These are phyloP conservation scores for Vollenhovia emeryi DNA, from an alignment of 1,140 invertebrate species.

Conservation along the genomic window DNA sequence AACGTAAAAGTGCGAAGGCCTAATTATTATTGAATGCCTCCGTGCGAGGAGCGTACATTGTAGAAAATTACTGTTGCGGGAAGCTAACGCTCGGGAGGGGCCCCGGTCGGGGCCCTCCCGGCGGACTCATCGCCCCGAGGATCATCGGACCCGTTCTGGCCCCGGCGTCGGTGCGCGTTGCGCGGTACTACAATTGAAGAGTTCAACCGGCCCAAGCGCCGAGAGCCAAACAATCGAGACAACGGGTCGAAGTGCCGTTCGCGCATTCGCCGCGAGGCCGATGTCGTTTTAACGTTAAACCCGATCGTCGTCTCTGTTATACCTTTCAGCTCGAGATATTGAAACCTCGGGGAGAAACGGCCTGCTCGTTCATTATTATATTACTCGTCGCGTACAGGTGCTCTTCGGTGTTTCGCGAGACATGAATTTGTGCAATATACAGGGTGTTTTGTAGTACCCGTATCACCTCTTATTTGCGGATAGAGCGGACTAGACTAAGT, in stretches of 20 bases:
- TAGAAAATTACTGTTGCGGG: constrained; percentile 58
- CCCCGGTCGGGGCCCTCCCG: neutral
- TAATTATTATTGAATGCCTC: constrained; percentile 58
- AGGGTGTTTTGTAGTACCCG: too few relatives aligned
- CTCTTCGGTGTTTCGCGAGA: neutral
- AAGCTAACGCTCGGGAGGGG: neutral
- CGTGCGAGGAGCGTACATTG: constrained; percentile 45
- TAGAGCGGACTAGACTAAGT: too few relatives aligned
- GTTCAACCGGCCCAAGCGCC: constrained; percentile 42
- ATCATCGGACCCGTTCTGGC: neutral
- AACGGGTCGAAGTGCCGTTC: neutral
- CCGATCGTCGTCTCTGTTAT: constrained; percentile 24
- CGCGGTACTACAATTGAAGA: constrained; percentile 49
- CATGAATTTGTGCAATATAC: too few relatives aligned
- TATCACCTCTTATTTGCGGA: too few relatives aligned
- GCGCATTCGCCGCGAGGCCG: neutral
- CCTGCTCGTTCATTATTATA: neutral
- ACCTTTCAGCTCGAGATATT: constrained; percentile 8
- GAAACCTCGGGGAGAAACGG: neutral
- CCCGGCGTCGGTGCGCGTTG: neutral
- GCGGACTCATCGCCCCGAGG: constrained; percentile 26
- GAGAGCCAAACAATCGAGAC: constrained; percentile 38
- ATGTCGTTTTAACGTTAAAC: constrained; percentile 21
- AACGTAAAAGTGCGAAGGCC: constrained; percentile 54
- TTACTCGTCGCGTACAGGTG: too few relatives aligned